Conservation (phyloP, 2,888 invertebrate species). For the Anodontia alba region DNA sequence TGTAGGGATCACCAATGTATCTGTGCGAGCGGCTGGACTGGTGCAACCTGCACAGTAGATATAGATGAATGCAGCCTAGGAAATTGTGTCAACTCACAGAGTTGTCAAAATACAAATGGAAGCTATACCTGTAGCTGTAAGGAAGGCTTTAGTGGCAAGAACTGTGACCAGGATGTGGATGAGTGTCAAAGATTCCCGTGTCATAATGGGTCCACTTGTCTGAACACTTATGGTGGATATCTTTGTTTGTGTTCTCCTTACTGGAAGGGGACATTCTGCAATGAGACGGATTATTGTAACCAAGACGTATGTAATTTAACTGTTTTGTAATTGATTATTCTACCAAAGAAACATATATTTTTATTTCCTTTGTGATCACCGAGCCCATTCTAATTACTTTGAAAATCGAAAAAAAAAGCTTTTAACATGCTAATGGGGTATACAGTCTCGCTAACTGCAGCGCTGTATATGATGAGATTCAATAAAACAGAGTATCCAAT, state of each 20-base stretch:
- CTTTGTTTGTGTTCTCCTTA: constrained; percentile 94
- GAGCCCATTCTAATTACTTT: too few species aligned
- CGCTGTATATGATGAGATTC: too few species aligned
- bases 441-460: too few species aligned
- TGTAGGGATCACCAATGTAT: constrained; percentile 35
- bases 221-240: constrained; percentile 86
- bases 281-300: constrained; percentile 80
- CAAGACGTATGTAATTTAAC: neutral
- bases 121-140: constrained; percentile 38
- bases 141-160: constrained; percentile 38
- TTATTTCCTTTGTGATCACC: too few species aligned
- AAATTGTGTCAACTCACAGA: constrained; percentile 26
- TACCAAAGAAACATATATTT: too few species aligned
- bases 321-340: too few species aligned
- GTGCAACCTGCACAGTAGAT: constrained; percentile 44
- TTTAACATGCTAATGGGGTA: too few species aligned
- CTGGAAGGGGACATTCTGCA: constrained; percentile 93
- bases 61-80: constrained; percentile 48
- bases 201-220: constrained; percentile 29
- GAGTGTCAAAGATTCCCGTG: constrained; percentile 47
- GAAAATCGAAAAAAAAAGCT: too few species aligned
- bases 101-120: constrained; percentile 44
- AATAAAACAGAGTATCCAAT: too few species aligned
- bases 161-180: constrained; percentile 46
- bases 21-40: constrained; percentile 48